Percentiles rank a stretch among this genome's conserved stretches.
These are phyloP conservation scores for Tupaia tana DNA, from an alignment of 2,113 vertebrate species.

Conservation along the genomic window DNA sequence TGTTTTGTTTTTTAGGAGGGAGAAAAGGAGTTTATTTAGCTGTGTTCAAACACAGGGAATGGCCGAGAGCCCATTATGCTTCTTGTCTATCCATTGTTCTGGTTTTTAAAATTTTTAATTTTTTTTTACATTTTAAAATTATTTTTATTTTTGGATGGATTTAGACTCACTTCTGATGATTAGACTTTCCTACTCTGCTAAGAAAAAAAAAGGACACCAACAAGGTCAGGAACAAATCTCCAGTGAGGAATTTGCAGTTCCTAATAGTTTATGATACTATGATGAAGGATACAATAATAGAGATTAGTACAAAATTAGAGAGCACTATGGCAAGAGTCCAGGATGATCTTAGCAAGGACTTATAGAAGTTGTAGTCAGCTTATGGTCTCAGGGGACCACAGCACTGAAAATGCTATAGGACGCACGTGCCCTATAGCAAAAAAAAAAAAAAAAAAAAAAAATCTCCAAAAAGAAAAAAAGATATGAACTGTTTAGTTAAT, in stretches of 20 bases:
- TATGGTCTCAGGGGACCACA: neutral
- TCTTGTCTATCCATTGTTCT: too few species aligned
- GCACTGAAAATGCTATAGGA: neutral
- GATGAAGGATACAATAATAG: neutral
- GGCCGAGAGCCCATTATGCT: too few species aligned
- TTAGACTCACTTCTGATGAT: neutral
- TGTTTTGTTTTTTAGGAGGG: too few species aligned
- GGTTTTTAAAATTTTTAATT: too few species aligned
- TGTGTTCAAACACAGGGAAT: too few species aligned
- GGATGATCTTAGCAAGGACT: neutral
- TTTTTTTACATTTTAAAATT: neutral
- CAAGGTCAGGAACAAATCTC: conserved; percentile 5
- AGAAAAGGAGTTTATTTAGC: too few species aligned
- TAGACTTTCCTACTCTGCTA: conserved; percentile 10
- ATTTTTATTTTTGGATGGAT: neutral
- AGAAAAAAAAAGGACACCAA: neutral
- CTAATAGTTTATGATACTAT: neutral
- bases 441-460: too few species aligned
- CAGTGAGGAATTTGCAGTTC: neutral
- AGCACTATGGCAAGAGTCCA: neutral
- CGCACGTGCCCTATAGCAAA: too few species aligned
- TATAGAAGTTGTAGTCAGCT: neutral
- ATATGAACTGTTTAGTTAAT: too few species aligned
- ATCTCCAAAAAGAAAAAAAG: too few species aligned
- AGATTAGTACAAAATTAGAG: neutral